Percentiles rank a stretch among this genome's conserved stretches.
Conservation (phyloP, 2,888 invertebrate genomes). For the Apodemia mormo region DNA sequence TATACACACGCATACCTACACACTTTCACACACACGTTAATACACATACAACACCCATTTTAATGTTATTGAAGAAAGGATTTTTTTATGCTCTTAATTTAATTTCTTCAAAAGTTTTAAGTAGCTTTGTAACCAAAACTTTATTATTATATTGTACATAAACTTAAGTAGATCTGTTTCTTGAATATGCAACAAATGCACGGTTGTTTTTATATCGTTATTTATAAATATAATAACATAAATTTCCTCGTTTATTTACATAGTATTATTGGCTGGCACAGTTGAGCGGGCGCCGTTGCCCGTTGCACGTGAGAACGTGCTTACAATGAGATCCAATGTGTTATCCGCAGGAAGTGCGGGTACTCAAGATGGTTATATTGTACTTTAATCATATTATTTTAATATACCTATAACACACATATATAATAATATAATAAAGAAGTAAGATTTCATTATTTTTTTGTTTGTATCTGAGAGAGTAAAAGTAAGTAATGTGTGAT, state of each 20-base stretch:
- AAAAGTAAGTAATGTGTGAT: too few relatives aligned
- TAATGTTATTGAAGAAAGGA: too few relatives aligned
- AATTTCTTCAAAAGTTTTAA: too few relatives aligned
- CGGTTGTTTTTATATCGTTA: neutral
- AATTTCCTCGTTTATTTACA: conserved; percentile 23
- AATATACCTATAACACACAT: conserved; percentile 5
- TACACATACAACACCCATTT: too few relatives aligned
- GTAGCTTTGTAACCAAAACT: too few relatives aligned
- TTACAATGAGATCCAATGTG: conserved; percentile 51
- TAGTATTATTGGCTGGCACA: conserved; percentile 11
- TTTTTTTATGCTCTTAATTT: too few relatives aligned
- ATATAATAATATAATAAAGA: too few relatives aligned
- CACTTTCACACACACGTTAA: too few relatives aligned
- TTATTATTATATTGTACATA: too few relatives aligned
- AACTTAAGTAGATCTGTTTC: neutral
- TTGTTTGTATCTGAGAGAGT: too few relatives aligned
- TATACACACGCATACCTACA: too few relatives aligned
- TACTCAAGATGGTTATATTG: conserved; percentile 44
- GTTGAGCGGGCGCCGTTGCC: conserved; percentile 34
- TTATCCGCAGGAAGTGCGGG: conserved; percentile 75
- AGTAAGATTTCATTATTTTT: too few relatives aligned
- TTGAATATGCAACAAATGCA: neutral
- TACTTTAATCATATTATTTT: conserved; percentile 15
- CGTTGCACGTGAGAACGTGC: conserved; percentile 56
- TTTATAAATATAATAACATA: conserved; percentile 8